Evolutionary conservation across 37 sponge, comb jelly and placozoan genomes (phyloP), one percentile per base, ranked within the genome.

Genomic region (Beroe ovata): DNA sequence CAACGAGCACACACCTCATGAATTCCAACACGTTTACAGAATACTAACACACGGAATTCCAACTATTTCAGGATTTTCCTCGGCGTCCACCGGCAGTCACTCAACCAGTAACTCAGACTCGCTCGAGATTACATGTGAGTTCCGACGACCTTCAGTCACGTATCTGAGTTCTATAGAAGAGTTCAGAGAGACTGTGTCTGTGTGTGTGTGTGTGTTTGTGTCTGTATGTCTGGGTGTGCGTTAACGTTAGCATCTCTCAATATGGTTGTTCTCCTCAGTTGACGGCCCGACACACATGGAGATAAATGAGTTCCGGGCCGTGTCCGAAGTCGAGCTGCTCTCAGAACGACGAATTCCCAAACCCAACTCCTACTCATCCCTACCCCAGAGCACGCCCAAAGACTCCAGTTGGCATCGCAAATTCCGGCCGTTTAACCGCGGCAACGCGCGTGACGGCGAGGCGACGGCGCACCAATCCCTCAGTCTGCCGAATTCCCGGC

Each of bases 271-370:
- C 20, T 62, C 29, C 29, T 40, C 84, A 77, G 84, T 77, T 77
- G 84, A 77, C 63, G 63, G 63, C 21, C 63, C 63, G n/a, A 77
- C 84, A 38, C 84, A 77, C 84, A 77, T 77, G 84, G 84, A 77
- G 22, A 77, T 77, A 11, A 77, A 77, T 29, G 84, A 77, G 28
- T 77, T 77, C 47, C 41, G 84, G 41, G 84, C 84, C 18, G 84
- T 77, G 1, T 77, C 84, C n/a, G 84, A 77, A 42, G 22, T 36
- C 54, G 84, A 77, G 54, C 54, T 77, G 28, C 84, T 77, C 28
- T 42, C 54, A 3, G 54, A 39, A 39, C 84, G 84, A 1, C 35
- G 84, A 1, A 77, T 77, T 4, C 84, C 84, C 42, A 77, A 77
- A 77, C 84, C 84, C 23, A 77, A 77, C 84, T 77, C 84, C 42